Conservation (phyloP, 2,797 vertebrate genomes). For the Notamacropus eugenii region DNA sequence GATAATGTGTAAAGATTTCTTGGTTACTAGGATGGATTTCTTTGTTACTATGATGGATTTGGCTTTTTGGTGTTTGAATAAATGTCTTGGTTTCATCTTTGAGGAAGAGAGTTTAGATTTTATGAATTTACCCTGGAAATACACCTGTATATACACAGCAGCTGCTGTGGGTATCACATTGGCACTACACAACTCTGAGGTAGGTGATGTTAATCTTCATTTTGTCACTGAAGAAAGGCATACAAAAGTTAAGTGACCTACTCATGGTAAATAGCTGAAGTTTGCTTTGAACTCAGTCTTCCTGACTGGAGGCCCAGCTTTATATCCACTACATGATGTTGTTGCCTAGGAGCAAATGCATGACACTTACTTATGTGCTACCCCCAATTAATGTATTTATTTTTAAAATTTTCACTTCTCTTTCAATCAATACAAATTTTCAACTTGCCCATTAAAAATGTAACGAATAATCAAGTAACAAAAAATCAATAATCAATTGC, state of each 20-base stretch:
- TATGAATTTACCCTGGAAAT: no score
- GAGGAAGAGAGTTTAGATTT: no score
- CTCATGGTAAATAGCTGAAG: neutral
- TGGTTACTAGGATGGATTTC: no score
- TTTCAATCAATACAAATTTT: neutral
- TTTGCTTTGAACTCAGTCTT: neutral
- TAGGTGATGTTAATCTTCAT: neutral
- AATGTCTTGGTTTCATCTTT: no score
- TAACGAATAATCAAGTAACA: neutral
- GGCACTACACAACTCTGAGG: neutral
- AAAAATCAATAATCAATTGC: neutral
- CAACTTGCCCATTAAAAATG: neutral
- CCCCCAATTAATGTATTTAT: neutral
- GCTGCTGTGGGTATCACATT: no score
- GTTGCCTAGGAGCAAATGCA: neutral
- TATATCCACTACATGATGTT: neutral
- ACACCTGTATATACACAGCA: no score
- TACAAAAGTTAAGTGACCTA: neutral
- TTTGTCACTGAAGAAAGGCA: neutral
- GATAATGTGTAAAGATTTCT: no score
- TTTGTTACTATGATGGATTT: no score
- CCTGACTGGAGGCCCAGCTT: neutral
- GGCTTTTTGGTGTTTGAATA: no score
- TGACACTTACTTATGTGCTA: neutral
- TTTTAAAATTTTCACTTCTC: neutral